phyloP scores from a whole-genome alignment of 2,888 invertebrate genomes.

The Sussaba pulchella region DNA sequence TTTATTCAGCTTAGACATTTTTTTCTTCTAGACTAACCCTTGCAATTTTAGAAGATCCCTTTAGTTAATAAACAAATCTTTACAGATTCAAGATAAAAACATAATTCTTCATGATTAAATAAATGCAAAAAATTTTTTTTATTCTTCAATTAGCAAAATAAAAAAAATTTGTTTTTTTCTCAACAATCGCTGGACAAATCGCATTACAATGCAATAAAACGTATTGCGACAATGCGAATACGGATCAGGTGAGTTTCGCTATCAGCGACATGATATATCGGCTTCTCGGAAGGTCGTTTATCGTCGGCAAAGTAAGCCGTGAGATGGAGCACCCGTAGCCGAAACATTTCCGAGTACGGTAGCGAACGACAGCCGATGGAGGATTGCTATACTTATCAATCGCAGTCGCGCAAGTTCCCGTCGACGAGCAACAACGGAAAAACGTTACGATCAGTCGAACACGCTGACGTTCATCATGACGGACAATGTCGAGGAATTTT shows the following conservation, averaged over 20 bases:
- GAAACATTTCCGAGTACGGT: slow-evolving; percentile 4
- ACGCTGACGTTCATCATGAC: slow-evolving; percentile 65
- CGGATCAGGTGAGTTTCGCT: background rate
- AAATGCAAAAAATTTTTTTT: too few relatives aligned
- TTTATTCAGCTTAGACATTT: slow-evolving; percentile 11
- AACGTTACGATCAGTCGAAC: background rate
- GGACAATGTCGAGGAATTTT: slow-evolving; percentile 87
- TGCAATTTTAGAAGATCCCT: slow-evolving; percentile 1
- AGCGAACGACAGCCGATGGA: slow-evolving; percentile 11
- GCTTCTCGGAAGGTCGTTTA: slow-evolving; percentile 1
- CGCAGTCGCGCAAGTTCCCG: slow-evolving; percentile 51
- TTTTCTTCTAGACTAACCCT: background rate
- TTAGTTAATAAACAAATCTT: background rate
- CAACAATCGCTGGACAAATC: too few relatives aligned
- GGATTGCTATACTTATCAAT: slow-evolving; percentile 14
- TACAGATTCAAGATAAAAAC: background rate
- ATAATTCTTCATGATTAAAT: background rate
- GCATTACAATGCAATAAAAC: background rate
- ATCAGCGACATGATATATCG: background rate
- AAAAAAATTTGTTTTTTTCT: too few relatives aligned
- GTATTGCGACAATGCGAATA: slow-evolving; percentile 1
- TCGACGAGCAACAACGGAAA: slow-evolving; percentile 20
- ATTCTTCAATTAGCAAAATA: too few relatives aligned
- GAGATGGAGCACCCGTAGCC: slow-evolving; percentile 22
- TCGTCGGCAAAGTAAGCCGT: slow-evolving; percentile 5